A percentile compares a stretch with the other conserved stretches of the same genome.
Evolutionary conservation across 2,113 vertebrate genomes (phyloP).

Genomic region (Heptranchias perlo): DNA sequence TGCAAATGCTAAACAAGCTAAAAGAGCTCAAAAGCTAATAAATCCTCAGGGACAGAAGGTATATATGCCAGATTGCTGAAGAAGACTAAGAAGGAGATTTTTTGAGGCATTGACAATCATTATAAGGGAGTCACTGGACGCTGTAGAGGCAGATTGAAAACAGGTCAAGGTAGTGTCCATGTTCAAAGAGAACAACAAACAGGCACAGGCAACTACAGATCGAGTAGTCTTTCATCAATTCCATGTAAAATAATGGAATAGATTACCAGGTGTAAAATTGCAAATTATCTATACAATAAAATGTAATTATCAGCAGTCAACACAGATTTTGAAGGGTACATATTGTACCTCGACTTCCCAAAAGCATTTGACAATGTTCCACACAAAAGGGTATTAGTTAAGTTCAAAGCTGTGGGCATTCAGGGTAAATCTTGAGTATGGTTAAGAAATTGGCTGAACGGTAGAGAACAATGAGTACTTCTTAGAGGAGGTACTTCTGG

Average conservation of each 20-base stretch:
- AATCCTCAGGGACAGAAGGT: neutral
- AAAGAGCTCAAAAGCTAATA: neutral
- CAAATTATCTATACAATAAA: neutral
- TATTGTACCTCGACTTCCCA: no score
- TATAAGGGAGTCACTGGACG: neutral
- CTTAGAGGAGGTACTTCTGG: neutral
- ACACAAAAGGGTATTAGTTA: neutral
- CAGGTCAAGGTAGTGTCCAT: neutral
- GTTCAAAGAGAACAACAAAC: neutral
- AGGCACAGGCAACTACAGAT: neutral
- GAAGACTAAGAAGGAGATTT: neutral
- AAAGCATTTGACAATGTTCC: neutral
- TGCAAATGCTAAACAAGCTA: neutral
- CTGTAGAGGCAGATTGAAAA: neutral
- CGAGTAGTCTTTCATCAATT: neutral
- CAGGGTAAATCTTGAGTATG: neutral
- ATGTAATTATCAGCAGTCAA: neutral
- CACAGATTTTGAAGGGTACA: neutral
- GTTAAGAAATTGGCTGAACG: neutral
- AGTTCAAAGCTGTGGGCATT: neutral
- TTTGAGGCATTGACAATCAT: neutral
- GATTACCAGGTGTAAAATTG: neutral
- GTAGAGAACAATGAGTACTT: neutral
- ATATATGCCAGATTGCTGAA: neutral
- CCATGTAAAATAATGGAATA: neutral